Percentiles rank a stretch among this genome's conserved stretches.
These are phyloP conservation scores for Mormyrops attenuatus DNA, from an alignment of 2,797 vertebrate species.

Conservation along the genomic window DNA sequence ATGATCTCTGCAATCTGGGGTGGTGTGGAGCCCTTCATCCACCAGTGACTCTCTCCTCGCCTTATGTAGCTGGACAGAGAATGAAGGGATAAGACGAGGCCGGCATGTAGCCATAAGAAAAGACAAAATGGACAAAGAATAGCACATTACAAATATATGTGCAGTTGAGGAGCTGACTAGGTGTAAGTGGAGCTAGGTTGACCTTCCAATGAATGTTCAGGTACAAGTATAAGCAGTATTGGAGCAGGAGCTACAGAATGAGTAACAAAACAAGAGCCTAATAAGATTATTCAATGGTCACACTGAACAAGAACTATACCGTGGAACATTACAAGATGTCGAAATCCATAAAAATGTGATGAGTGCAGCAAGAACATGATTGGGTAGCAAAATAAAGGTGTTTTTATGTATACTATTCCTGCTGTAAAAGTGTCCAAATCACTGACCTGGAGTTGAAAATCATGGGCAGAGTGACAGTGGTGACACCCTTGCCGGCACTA, in stretches of 20 bases:
- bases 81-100: not conserved
- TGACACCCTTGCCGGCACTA: slow-evolving; percentile 90
- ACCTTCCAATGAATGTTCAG: not conserved
- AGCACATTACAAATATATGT: not conserved
- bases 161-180: not conserved
- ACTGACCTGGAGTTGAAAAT: slow-evolving; percentile 96
- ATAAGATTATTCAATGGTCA: not conserved
- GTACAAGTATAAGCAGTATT: not conserved
- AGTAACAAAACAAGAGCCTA: not conserved
- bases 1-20: slow-evolving; percentile 98
- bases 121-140: not conserved
- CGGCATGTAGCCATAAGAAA: not conserved
- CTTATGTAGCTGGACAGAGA: slow-evolving; percentile 77
- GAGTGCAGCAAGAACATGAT: not conserved
- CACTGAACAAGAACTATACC: not conserved
- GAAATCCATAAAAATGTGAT: not conserved
- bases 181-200: not conserved
- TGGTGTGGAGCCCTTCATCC: slow-evolving; percentile 98
- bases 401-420: not conserved
- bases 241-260: not conserved
- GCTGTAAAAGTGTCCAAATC: not conserved
- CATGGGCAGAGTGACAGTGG: slow-evolving; percentile 95
- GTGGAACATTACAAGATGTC: not conserved
- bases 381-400: not conserved
- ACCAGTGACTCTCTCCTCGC: slow-evolving; percentile 97